Evolutionary conservation across 2,888 invertebrate genomes (phyloP).

Genomic region (Abscondita cerata): DNA sequence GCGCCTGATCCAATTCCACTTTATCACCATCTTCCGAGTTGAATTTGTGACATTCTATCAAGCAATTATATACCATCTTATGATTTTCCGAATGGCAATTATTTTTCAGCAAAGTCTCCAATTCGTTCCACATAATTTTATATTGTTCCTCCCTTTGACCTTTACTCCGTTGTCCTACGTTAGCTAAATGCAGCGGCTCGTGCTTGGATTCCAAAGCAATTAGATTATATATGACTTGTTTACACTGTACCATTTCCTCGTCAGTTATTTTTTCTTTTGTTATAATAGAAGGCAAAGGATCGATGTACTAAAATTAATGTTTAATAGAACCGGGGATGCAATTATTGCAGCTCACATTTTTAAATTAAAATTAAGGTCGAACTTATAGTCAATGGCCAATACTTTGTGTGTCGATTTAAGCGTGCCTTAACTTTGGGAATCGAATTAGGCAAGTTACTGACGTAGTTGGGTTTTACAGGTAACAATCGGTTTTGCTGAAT

Average conservation of each 20-base stretch:
- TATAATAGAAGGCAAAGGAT: slow-evolving; percentile 80
- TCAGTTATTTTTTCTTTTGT: slow-evolving; percentile 83
- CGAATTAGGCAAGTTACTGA: slow-evolving; percentile 60
- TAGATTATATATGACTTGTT: slow-evolving; percentile 82
- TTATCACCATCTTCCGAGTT: slow-evolving; percentile 67
- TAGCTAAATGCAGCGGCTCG: slow-evolving; percentile 78
- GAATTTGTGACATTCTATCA: slow-evolving; percentile 77
- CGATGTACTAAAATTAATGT: slow-evolving; percentile 68
- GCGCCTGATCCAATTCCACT: slow-evolving; percentile 67
- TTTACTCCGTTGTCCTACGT: slow-evolving; percentile 69
- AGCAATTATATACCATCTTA: slow-evolving; percentile 76
- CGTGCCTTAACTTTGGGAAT: slow-evolving; percentile 71
- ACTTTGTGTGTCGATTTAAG: slow-evolving; percentile 80
- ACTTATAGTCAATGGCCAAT: slow-evolving; percentile 89
- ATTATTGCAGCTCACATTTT: slow-evolving; percentile 71
- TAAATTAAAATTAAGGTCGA: slow-evolving; percentile 88
- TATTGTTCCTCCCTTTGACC: slow-evolving; percentile 85
- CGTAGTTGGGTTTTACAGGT: slow-evolving; percentile 66
- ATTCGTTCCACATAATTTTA: slow-evolving; percentile 86
- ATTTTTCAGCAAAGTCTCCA: slow-evolving; percentile 82
- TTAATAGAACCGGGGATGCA: too few species aligned
- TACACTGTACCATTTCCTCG: slow-evolving; percentile 87
- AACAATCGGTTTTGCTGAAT: slow-evolving; percentile 84
- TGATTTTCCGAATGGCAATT: slow-evolving; percentile 83
- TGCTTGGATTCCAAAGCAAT: slow-evolving; percentile 83